Evolutionary conservation across 2,888 invertebrate genomes (phyloP), one percentile per base, ranked within the genome.

Genomic region (Nomada ferruginata): DNA sequence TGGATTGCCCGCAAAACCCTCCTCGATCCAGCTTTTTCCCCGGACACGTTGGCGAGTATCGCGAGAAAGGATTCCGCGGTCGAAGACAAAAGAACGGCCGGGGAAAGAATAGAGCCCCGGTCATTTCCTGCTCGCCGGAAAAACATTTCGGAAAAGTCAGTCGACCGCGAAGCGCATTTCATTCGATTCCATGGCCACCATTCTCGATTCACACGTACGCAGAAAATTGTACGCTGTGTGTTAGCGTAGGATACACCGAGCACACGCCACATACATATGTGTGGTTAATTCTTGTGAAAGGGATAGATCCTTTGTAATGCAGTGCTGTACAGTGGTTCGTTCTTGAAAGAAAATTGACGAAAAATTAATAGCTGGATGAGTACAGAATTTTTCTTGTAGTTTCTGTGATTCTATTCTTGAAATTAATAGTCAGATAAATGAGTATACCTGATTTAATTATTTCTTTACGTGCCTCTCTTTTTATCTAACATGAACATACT

Each of bases 111-210:
- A 72, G 70, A 66, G 75, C 65, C 72, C 55, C 50, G 23, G 70
- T 76, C 75, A 71, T 80, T 84, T 80, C 82, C 68, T 79, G 61
- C 69, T 59, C 7, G 57, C 68, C 61, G 76, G 88, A 89, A 87
- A 90, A 89, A 87, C 87, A 83, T 86, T 86, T 87, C 86, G 88
- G 87, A 83, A 89, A 89, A 89, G 72, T 85, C 89, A 89, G 84
- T 86, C 80, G 85, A 89, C 86, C 89, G 89, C 80, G 85, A 89
- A 87, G 57, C 60, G 52, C 77, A 59, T 73, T 78, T 82, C 81
- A 70, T 85, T 80, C 76, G 78, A 61, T 66, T 44, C 63, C 64
- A 20, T 57, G 74, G 60, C 44, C 26, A 36, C 9, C 15, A 0
- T 44, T 57, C 69, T 44, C 13, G 20, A 42, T 53, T 15, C 55